Evolutionary conservation across 2,888 invertebrate genomes (phyloP).

Genomic region (Falcaria lacertinaria): DNA sequence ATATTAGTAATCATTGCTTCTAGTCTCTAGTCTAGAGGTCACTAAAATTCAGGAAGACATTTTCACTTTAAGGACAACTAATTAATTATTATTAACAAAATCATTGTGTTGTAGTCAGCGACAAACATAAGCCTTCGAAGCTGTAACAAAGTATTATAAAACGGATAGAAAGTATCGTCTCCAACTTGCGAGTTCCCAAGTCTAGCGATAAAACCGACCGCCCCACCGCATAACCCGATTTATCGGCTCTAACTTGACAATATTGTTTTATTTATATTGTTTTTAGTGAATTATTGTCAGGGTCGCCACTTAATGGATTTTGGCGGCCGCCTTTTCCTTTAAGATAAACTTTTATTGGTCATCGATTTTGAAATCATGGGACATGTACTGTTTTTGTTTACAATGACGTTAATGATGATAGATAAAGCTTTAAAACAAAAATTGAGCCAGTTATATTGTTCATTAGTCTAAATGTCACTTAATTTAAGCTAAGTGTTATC

Average conservation of each 20-base stretch:
- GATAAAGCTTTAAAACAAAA: no score
- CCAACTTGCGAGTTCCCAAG: neutral
- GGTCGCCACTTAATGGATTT: neutral
- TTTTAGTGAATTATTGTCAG: slow-evolving; percentile 1
- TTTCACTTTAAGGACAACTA: no score
- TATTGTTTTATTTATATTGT: neutral
- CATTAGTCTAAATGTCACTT: no score
- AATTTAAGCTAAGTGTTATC: no score
- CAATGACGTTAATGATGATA: no score
- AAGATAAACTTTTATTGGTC: neutral
- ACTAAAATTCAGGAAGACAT: no score
- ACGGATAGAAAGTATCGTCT: neutral
- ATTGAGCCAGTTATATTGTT: no score
- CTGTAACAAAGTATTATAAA: neutral
- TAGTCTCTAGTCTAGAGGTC: no score
- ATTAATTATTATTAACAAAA: no score
- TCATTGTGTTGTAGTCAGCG: neutral
- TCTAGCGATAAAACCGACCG: slow-evolving; percentile 1
- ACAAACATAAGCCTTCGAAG: neutral
- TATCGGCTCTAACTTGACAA: slow-evolving; percentile 3
- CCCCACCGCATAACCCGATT: slow-evolving; percentile 1
- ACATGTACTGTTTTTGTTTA: no score
- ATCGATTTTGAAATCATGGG: no score
- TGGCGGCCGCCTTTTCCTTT: neutral
- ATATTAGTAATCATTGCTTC: no score